Evolutionary conservation across 2,888 invertebrate species (phyloP).

Genomic region (Thecophora atra): DNA sequence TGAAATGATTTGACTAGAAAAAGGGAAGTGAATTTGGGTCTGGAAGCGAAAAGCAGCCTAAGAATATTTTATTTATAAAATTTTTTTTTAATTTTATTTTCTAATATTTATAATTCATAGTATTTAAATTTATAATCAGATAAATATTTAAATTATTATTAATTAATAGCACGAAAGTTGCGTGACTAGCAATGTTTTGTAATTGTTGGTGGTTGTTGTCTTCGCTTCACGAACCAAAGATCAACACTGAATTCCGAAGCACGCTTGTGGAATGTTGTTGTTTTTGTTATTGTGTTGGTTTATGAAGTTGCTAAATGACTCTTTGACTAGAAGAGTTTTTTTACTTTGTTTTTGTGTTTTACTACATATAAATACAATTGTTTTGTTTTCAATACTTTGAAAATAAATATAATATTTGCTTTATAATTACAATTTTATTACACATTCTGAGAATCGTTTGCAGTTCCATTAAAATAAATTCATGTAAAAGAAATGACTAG

Average conservation of each 20-base stretch:
- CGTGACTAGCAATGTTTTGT: constrained; percentile 31
- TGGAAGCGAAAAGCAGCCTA: not conserved
- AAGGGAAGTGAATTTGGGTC: not conserved
- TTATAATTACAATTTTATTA: constrained; percentile 23
- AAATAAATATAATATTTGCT: not conserved
- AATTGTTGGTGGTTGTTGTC: not conserved
- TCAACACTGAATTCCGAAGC: not conserved
- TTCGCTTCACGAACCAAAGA: not conserved
- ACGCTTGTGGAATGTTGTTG: not conserved
- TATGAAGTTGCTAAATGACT: too few relatives aligned
- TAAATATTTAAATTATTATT: constrained; percentile 19
- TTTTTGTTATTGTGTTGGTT: too few relatives aligned
- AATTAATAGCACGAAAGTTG: constrained; percentile 33
- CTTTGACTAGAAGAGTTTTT: too few relatives aligned
- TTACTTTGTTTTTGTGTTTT: too few relatives aligned
- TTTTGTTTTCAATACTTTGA: not conserved
- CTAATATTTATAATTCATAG: constrained; percentile 3
- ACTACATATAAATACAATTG: not conserved
- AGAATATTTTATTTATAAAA: not conserved
- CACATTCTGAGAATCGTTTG: constrained; percentile 22
- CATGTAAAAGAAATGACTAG: constrained; percentile 28
- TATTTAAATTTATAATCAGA: not conserved
- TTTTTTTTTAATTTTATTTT: not conserved
- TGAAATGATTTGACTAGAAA: constrained; percentile 50
- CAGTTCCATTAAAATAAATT: constrained; percentile 13